Evolutionary conservation across 2,113 vertebrate genomes (phyloP).

Genomic region (Phrynosoma blainvillii): DNA sequence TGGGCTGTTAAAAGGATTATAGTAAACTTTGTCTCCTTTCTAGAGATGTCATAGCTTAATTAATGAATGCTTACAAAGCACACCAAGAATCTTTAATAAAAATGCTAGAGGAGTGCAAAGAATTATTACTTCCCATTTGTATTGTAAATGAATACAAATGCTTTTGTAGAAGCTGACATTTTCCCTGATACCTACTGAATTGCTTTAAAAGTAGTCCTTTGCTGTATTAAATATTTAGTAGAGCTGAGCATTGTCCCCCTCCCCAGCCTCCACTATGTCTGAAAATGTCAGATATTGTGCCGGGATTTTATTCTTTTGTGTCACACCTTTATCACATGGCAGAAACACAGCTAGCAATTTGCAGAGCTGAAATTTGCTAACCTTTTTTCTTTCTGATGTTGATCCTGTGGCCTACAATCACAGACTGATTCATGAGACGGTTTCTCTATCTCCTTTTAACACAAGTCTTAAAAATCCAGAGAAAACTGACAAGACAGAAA

Average conservation of each 20-base stretch:
- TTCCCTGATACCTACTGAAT: not conserved
- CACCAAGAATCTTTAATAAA: conserved; percentile 19
- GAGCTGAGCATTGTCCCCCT: rapidly evolving
- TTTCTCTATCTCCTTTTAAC: not conserved
- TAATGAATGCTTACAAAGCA: conserved; percentile 8
- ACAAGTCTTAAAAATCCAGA: not conserved
- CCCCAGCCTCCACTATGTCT: not conserved
- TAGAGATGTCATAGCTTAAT: not conserved
- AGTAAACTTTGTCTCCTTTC: conserved; percentile 1
- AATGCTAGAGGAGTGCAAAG: conserved; percentile 4
- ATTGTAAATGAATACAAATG: conserved; percentile 34
- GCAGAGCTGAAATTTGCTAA: conserved; percentile 18
- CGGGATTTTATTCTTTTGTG: conserved; percentile 37
- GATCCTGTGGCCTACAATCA: not conserved
- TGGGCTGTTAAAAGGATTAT: not conserved
- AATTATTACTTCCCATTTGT: not conserved
- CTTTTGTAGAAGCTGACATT: conserved; percentile 37
- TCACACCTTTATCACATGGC: not conserved
- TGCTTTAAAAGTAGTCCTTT: not conserved
- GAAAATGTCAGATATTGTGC: conserved; percentile 19
- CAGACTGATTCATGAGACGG: not conserved
- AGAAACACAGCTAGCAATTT: conserved; percentile 3
- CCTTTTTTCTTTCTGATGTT: not conserved
- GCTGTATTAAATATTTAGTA: conserved; percentile 38
- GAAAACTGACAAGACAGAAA: not conserved